Percentiles rank a stretch among this genome's conserved stretches.
Evolutionary conservation across 2,113 vertebrate species (phyloP).

Genomic region (Coracopsis vasa): DNA sequence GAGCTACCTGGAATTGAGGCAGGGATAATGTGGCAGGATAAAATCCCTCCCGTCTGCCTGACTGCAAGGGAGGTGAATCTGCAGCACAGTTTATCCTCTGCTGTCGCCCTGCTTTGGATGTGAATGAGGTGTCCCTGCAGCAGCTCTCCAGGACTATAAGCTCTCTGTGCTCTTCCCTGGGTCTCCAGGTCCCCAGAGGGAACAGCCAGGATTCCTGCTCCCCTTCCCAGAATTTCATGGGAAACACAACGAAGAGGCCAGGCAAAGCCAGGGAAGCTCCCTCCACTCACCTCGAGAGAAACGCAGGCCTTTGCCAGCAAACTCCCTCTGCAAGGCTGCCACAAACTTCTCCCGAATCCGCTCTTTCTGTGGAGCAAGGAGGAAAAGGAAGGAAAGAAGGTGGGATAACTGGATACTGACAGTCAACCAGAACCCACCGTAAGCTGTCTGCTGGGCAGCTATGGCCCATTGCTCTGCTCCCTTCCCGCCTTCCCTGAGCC

Average conservation of each 20-base stretch:
- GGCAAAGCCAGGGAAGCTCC: neutral
- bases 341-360: constrained; percentile 96
- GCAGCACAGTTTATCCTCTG: neutral
- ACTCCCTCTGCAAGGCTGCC: constrained; percentile 89
- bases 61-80: neutral
- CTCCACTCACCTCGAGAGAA: constrained; percentile 88
- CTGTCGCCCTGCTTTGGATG: neutral
- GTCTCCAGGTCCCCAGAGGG: neutral
- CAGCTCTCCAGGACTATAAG: neutral
- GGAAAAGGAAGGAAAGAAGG: neutral
- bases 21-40: neutral
- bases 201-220: neutral
- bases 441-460: neutral
- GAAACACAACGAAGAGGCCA: neutral
- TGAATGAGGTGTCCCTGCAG: rapidly evolving
- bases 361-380: constrained; percentile 81
- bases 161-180: neutral
- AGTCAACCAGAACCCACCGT: neutral
- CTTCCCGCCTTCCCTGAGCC: neutral
- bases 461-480: neutral
- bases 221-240: neutral
- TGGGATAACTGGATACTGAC: neutral
- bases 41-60: neutral
- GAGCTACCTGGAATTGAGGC: neutral
- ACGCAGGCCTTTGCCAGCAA: constrained; percentile 92